Conservation (phyloP, 2,888 invertebrate genomes). For the Tenthredo mesomela region DNA sequence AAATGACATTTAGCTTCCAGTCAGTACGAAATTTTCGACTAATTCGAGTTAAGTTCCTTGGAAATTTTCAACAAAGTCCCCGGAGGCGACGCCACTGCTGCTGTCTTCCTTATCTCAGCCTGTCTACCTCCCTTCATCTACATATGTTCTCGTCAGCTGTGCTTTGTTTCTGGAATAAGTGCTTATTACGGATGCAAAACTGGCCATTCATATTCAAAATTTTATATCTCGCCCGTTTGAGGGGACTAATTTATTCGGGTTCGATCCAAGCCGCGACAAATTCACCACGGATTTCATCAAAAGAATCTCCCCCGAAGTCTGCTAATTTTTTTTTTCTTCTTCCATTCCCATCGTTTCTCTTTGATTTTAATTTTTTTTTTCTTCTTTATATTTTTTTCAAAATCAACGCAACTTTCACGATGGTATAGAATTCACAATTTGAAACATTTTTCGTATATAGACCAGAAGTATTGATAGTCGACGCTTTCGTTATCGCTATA, state of each 20-base stretch:
- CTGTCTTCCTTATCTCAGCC: slow-evolving; percentile 27
- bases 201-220: slow-evolving; percentile 94
- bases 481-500: not conserved
- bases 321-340: slow-evolving; percentile 14
- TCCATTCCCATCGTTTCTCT: not conserved
- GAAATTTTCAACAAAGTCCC: slow-evolving; percentile 45
- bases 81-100: slow-evolving; percentile 44
- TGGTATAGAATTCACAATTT: not conserved
- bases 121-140: slow-evolving; percentile 77
- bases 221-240: slow-evolving; percentile 87
- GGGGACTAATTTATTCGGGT: slow-evolving; percentile 88
- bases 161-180: slow-evolving; percentile 82
- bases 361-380: not conserved
- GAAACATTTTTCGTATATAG: not conserved
- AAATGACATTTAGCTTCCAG: slow-evolving; percentile 43
- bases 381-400: not conserved
- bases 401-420: not conserved
- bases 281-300: slow-evolving; percentile 62
- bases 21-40: slow-evolving; percentile 42
- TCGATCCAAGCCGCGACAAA: slow-evolving; percentile 77
- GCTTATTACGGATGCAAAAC: slow-evolving; percentile 93
- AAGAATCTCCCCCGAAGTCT: not conserved
- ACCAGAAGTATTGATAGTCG: not conserved
- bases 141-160: slow-evolving; percentile 82
- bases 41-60: slow-evolving; percentile 50